Evolutionary conservation across 2,113 vertebrate species (phyloP).

Genomic region (Mobula hypostoma): DNA sequence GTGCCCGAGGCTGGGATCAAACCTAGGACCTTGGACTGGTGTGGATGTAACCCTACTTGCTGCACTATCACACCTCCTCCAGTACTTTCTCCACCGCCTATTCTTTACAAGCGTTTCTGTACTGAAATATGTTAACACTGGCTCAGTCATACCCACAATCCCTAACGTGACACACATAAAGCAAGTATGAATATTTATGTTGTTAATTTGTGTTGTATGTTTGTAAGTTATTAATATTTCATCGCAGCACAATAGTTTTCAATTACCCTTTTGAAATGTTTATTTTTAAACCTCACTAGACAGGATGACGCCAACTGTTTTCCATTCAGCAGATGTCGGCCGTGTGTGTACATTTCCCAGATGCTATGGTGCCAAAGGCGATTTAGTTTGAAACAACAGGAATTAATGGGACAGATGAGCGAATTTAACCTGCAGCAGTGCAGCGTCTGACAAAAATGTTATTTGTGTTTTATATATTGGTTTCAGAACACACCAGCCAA

Average conservation of each 20-base stretch:
- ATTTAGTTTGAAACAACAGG: conserved; percentile 66
- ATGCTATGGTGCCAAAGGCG: conserved; percentile 66
- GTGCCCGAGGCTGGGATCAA: too few species aligned
- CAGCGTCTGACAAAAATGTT: neutral
- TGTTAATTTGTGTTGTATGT: conserved; percentile 59
- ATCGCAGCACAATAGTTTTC: conserved; percentile 64
- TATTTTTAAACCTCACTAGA: conserved; percentile 62
- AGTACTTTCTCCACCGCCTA: too few species aligned
- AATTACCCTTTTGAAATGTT: conserved; percentile 68
- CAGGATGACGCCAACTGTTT: conserved; percentile 70
- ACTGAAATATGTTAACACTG: too few species aligned
- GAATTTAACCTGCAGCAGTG: neutral
- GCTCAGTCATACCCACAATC: neutral
- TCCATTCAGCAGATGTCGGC: conserved; percentile 72
- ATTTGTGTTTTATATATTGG: neutral
- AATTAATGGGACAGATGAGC: neutral
- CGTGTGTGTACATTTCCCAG: conserved; percentile 71
- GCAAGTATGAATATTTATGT: conserved; percentile 16
- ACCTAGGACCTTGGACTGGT: too few species aligned
- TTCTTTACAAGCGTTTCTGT: neutral
- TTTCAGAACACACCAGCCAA: too few species aligned
- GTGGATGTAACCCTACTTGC: too few species aligned
- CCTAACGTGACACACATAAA: neutral
- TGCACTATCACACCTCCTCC: too few species aligned
- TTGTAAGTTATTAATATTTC: conserved; percentile 63